Conservation (phyloP, 2,888 invertebrate species). For the Hydrotaea cyrtoneurina region DNA sequence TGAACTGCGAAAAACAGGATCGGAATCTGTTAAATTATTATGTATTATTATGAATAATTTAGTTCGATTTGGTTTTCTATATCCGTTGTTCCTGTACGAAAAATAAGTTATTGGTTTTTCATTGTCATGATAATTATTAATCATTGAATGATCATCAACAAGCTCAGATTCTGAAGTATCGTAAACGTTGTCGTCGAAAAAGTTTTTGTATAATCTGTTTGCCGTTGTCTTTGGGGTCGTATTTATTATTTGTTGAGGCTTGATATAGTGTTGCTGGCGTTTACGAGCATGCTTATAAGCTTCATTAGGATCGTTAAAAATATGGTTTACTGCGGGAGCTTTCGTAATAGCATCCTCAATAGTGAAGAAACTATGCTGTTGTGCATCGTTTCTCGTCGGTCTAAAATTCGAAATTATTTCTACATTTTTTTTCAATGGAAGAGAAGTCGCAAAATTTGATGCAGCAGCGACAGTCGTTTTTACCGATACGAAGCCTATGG, state of each 20-base stretch:
- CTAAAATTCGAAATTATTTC: conserved; percentile 29
- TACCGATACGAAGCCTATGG: conserved; percentile 12
- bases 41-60: too few species aligned
- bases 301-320: conserved; percentile 63
- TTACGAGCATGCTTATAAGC: conserved; percentile 60
- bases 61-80: not conserved
- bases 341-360: conserved; percentile 63
- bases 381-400: conserved; percentile 15
- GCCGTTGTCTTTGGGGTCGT: not conserved
- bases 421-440: not conserved
- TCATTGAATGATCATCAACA: conserved; percentile 48
- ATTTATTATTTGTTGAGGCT: conserved; percentile 12
- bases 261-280: conserved; percentile 31
- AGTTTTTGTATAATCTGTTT: conserved; percentile 48
- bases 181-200: conserved; percentile 48
- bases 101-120: not conserved
- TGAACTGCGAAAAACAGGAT: too few species aligned
- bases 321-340: conserved; percentile 55
- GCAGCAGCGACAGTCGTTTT: conserved; percentile 8
- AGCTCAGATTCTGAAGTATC: conserved; percentile 5
- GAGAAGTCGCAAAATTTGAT: not conserved
- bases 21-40: not conserved
- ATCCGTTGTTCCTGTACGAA: not conserved
- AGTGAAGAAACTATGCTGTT: conserved; percentile 59
- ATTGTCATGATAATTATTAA: not conserved